These are phyloP conservation scores for Nomia melanderi DNA, from an alignment of 1,140 invertebrate genomes.

Conservation along the genomic window DNA sequence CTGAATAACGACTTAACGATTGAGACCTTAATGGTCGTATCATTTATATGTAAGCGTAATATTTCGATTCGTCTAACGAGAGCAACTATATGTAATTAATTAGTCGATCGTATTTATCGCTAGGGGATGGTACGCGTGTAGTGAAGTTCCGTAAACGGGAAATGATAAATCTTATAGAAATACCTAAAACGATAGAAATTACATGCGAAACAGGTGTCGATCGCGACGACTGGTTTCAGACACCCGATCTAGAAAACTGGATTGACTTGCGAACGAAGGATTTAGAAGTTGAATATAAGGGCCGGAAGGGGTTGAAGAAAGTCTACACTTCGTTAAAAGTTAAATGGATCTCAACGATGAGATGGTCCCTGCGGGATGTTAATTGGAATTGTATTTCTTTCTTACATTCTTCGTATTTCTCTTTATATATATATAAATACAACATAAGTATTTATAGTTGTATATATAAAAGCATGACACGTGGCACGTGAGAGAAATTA, in stretches of 20 bases:
- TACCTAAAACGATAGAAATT: constrained; percentile 17
- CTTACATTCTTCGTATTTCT: constrained; percentile 10
- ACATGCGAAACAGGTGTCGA: background rate
- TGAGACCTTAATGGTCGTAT: constrained; percentile 52
- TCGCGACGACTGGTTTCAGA: background rate
- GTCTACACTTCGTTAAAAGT: background rate
- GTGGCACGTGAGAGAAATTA: constrained; percentile 11
- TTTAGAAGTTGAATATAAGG: background rate
- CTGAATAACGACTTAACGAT: constrained; percentile 48
- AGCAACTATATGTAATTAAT: constrained; percentile 41
- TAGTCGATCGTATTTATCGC: constrained; percentile 51
- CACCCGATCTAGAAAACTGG: background rate
- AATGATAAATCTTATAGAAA: constrained; percentile 22
- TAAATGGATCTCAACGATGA: constrained; percentile 55
- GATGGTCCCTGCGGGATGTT: constrained; percentile 73
- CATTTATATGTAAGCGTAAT: constrained; percentile 73
- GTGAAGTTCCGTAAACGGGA: constrained; percentile 33
- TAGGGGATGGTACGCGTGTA: constrained; percentile 23
- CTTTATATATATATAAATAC: background rate
- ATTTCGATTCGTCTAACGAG: constrained; percentile 70
- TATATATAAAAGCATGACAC: constrained; percentile 55
- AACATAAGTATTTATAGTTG: too few species aligned
- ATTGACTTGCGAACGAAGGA: background rate
- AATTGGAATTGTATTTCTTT: constrained; percentile 49
- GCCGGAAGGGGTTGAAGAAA: background rate